Conservation (phyloP, 2,113 vertebrate genomes). For the Spheniscus mendiculus region DNA sequence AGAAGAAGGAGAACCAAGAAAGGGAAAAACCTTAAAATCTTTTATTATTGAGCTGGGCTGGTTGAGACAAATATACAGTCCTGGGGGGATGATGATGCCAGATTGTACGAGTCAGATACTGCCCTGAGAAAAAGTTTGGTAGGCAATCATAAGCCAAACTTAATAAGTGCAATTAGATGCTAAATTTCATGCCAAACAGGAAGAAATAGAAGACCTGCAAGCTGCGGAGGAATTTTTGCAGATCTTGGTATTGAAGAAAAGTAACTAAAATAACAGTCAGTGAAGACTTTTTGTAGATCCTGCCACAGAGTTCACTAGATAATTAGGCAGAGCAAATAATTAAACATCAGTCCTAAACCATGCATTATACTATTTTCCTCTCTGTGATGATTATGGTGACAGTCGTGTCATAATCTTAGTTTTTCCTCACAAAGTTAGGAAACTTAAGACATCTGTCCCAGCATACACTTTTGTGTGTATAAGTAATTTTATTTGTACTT, state of each 20-base stretch:
- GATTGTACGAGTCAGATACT: background rate
- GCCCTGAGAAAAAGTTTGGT: background rate
- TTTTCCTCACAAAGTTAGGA: background rate
- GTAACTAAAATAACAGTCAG: background rate
- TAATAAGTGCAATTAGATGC: background rate
- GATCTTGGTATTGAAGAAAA: background rate
- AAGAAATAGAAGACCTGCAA: background rate
- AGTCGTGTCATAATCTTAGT: background rate
- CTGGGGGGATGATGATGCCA: background rate
- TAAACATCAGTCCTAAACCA: background rate
- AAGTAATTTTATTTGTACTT: background rate
- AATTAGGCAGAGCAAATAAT: background rate
- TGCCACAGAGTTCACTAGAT: background rate
- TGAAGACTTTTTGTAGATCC: background rate
- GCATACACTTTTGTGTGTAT: background rate
- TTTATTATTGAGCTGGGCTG: background rate
- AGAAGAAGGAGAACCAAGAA: background rate
- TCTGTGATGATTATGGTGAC: background rate
- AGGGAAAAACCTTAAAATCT: background rate
- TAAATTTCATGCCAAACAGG: background rate
- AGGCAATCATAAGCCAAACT: background rate
- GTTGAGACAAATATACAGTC: background rate
- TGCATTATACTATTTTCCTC: background rate
- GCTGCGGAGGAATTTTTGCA: background rate
- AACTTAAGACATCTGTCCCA: background rate